Conservation (phyloP, 2,888 invertebrate species). For the Pomacea canaliculata region DNA sequence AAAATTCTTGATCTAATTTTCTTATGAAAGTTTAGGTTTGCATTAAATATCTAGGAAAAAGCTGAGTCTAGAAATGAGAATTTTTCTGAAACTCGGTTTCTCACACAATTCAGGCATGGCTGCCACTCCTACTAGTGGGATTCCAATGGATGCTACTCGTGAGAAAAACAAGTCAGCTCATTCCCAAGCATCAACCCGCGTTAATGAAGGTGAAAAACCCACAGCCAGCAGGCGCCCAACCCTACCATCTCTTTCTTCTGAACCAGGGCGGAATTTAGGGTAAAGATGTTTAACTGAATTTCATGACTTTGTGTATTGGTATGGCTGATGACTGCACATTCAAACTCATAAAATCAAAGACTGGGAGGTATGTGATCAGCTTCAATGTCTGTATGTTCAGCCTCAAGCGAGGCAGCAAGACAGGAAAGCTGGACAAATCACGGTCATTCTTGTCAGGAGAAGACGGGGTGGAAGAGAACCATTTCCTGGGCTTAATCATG, state of each 20-base stretch:
- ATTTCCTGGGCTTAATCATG: constrained; percentile 61
- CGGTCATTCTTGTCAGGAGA: constrained; percentile 63
- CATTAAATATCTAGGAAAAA: no score
- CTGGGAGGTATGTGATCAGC: no score
- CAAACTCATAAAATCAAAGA: no score
- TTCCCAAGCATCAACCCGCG: constrained; percentile 32
- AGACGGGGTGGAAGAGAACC: constrained; percentile 46
- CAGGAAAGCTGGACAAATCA: constrained; percentile 57
- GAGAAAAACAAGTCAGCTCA: constrained; percentile 35
- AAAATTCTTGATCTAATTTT: no score
- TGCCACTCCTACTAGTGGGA: not conserved
- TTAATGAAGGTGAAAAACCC: constrained; percentile 28
- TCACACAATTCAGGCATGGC: not conserved
- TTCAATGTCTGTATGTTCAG: constrained; percentile 22
- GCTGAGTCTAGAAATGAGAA: no score
- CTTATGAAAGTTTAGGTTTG: no score
- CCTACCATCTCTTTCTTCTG: constrained; percentile 12
- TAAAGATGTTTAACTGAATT: not conserved
- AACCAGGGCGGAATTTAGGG: not conserved
- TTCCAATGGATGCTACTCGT: constrained; percentile 11
- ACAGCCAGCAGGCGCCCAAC: constrained; percentile 29
- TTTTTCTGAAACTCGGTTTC: not conserved
- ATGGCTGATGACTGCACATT: no score
- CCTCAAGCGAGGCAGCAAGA: constrained; percentile 43
- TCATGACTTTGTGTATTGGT: no score